Evolutionary conservation across 2,888 invertebrate genomes (phyloP).

Genomic region (Koerneria pararmatus): DNA sequence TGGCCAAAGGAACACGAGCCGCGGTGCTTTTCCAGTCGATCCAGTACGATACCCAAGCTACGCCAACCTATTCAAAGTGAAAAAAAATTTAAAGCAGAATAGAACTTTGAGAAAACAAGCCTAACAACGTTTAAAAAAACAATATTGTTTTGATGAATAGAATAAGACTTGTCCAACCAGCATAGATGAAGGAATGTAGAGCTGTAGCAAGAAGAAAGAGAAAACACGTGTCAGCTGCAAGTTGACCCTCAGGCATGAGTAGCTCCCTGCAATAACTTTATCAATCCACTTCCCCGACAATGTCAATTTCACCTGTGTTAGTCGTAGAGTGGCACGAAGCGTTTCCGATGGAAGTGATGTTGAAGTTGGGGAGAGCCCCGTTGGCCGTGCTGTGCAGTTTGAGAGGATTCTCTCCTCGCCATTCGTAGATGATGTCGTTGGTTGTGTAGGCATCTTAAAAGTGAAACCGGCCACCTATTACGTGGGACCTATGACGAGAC

Average conservation of each 20-base stretch:
- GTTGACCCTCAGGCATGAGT: constrained; percentile 56
- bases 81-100: not conserved
- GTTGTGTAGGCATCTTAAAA: constrained; percentile 92
- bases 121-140: not conserved
- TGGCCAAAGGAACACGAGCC: constrained; percentile 58
- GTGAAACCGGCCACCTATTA: too few species aligned
- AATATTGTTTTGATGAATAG: constrained; percentile 34
- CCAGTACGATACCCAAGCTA: constrained; percentile 56
- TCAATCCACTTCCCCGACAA: too few species aligned
- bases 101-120: not conserved
- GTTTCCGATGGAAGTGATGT: constrained; percentile 84
- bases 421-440: constrained; percentile 87
- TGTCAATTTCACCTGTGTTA: constrained; percentile 74
- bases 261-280: constrained; percentile 33
- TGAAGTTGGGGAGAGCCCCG: constrained; percentile 80
- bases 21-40: constrained; percentile 60
- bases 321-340: constrained; percentile 94
- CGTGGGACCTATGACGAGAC: too few species aligned
- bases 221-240: constrained; percentile 56
- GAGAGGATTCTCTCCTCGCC: constrained; percentile 78
- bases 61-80: constrained; percentile 38
- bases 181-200: constrained; percentile 53
- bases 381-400: constrained; percentile 68
- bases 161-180: constrained; percentile 2
- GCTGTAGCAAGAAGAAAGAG: constrained; percentile 58